Percentiles rank a stretch among this genome's conserved stretches.
Conservation (phyloP, 92 coral and sea anemone genomes). For the Zoanthus gigantus region DNA sequence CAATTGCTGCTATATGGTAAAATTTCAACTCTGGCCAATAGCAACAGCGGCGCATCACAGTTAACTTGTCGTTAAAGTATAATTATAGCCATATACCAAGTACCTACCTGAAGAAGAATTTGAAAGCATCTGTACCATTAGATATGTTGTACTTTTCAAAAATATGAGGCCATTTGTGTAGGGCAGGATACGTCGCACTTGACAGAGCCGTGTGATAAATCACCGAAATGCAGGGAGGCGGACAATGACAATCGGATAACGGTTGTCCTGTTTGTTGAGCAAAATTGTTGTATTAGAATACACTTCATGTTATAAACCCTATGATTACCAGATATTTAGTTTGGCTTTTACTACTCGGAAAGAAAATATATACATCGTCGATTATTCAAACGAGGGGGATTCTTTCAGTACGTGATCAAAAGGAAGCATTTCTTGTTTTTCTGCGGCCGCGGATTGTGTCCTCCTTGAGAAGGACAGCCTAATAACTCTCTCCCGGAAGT, state of each 20-base stretch:
- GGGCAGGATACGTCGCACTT: slow-evolving; percentile 6
- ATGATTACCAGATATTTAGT: background rate
- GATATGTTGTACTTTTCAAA: background rate
- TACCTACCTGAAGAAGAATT: background rate
- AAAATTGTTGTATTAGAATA: background rate
- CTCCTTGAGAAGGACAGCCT: too few relatives aligned
- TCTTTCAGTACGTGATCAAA: too few relatives aligned
- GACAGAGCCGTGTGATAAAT: slow-evolving; percentile 1
- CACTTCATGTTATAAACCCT: background rate
- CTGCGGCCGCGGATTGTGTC: too few relatives aligned
- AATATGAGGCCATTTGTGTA: slow-evolving; percentile 2
- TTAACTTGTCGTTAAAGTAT: too few relatives aligned
- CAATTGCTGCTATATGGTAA: too few relatives aligned
- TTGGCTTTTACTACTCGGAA: background rate
- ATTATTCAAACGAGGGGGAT: too few relatives aligned
- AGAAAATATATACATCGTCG: background rate
- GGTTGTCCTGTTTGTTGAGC: background rate
- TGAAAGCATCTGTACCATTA: slow-evolving; percentile 17
- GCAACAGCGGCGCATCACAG: too few relatives aligned
- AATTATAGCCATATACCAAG: too few relatives aligned
- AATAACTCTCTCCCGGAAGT: too few relatives aligned
- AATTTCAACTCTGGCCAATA: too few relatives aligned
- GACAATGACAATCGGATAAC: background rate
- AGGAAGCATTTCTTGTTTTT: too few relatives aligned
- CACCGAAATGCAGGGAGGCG: background rate